Conservation (phyloP, 2,888 invertebrate species). For the Agelastica alni region DNA sequence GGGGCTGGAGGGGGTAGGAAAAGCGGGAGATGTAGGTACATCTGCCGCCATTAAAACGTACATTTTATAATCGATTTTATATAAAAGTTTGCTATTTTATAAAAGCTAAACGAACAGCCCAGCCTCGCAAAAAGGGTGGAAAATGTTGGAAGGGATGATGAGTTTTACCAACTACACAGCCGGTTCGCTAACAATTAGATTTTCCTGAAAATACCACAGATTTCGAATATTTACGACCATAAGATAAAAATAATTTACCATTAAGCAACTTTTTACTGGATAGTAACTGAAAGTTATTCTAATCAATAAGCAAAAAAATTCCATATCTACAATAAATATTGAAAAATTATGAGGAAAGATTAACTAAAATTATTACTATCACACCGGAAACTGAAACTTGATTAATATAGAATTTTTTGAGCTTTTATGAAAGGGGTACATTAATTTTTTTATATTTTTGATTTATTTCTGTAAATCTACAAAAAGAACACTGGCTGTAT, state of each 20-base stretch:
- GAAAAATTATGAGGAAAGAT: too few species aligned
- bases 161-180: slow-evolving; percentile 32
- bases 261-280: too few species aligned
- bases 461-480: too few species aligned
- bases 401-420: too few species aligned
- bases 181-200: slow-evolving; percentile 34
- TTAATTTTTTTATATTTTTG: too few species aligned
- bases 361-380: too few species aligned
- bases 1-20: slow-evolving; percentile 12
- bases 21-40: slow-evolving; percentile 29
- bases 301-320: too few species aligned
- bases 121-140: slow-evolving; percentile 37
- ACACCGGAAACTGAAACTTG: too few species aligned
- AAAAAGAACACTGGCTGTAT: too few species aligned
- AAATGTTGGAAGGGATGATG: slow-evolving; percentile 33
- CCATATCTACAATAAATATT: too few species aligned
- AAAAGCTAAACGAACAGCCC: slow-evolving; percentile 40
- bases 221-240: slow-evolving; percentile 23
- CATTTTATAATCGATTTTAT: slow-evolving; percentile 45
- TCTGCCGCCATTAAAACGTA: slow-evolving; percentile 43
- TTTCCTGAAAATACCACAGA: slow-evolving; percentile 29
- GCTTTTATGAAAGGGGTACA: too few species aligned
- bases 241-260: neutral
- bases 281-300: too few species aligned
- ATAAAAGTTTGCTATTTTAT: slow-evolving; percentile 44